Conservation (phyloP, 1,140 invertebrate species). For the Conus betulinus region DNA sequence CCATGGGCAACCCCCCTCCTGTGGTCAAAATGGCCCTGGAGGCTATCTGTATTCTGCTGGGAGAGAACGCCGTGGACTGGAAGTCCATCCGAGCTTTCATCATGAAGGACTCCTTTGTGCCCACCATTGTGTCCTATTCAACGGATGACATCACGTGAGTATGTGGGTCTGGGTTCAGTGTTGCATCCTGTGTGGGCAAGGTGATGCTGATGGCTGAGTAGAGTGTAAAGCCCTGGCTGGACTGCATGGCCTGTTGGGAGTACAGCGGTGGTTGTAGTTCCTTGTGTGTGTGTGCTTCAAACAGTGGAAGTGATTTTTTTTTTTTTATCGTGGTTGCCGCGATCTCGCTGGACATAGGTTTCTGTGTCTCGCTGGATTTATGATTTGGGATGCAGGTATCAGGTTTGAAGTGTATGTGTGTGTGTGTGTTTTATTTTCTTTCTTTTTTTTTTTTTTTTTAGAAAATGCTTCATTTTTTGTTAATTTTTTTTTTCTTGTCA, state of each 20-base stretch:
- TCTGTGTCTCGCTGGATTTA: too few relatives aligned
- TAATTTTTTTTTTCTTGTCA: too few relatives aligned
- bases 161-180: neutral
- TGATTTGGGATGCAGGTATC: too few relatives aligned
- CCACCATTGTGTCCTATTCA: constrained; percentile 98
- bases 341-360: too few relatives aligned
- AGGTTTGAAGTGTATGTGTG: neutral
- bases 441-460: neutral
- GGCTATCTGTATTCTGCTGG: constrained; percentile 98
- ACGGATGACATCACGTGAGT: constrained; percentile 98
- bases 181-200: neutral
- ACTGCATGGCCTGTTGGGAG: neutral
- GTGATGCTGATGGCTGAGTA: neutral
- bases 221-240: neutral
- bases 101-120: constrained; percentile 99
- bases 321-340: too few relatives aligned
- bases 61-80: constrained; percentile 98
- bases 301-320: too few relatives aligned
- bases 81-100: constrained; percentile 97
- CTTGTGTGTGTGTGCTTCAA: neutral
- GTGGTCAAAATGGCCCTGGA: constrained; percentile 98
- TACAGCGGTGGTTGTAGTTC: neutral
- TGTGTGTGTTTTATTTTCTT: neutral
- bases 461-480: too few relatives aligned
- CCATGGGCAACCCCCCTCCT: constrained; percentile 98